phyloP scores from a whole-genome alignment of 2,113 vertebrate genomes.

The Oreocharis arfaki region DNA sequence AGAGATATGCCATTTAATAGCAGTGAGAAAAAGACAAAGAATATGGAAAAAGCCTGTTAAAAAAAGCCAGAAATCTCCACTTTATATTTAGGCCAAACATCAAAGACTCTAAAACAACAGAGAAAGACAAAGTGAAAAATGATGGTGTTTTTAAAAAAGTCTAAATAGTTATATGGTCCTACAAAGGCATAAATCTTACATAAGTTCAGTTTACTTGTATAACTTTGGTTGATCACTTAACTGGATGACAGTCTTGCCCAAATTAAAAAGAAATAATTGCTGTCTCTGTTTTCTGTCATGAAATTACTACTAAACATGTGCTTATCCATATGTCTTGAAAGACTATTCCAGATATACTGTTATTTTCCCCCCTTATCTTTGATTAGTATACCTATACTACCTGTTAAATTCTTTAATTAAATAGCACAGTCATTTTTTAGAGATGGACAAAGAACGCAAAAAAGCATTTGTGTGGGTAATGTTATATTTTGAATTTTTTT shows the following conservation, averaged over 20 bases:
- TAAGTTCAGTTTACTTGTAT: not conserved
- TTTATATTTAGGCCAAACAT: not conserved
- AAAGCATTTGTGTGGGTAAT: not conserved
- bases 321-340: conserved; percentile 39
- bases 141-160: not conserved
- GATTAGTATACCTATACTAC: conserved; percentile 13
- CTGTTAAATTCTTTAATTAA: conserved; percentile 31
- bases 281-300: not conserved
- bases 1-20: not conserved
- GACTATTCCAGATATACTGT: not conserved
- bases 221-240: not conserved
- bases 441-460: not conserved
- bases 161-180: not conserved
- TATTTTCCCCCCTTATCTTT: not conserved
- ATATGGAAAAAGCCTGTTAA: not conserved
- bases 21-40: not conserved
- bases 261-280: not conserved
- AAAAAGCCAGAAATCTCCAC: not conserved
- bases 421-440: not conserved
- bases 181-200: not conserved
- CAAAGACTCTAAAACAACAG: not conserved
- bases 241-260: not conserved
- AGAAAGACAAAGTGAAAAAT: not conserved
- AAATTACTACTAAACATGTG: conserved; percentile 20
- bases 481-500: not conserved